Evolutionary conservation across 2,113 vertebrate species (phyloP), one percentile per base, ranked within the genome.

Genomic region (Phoxinus phoxinus): DNA sequence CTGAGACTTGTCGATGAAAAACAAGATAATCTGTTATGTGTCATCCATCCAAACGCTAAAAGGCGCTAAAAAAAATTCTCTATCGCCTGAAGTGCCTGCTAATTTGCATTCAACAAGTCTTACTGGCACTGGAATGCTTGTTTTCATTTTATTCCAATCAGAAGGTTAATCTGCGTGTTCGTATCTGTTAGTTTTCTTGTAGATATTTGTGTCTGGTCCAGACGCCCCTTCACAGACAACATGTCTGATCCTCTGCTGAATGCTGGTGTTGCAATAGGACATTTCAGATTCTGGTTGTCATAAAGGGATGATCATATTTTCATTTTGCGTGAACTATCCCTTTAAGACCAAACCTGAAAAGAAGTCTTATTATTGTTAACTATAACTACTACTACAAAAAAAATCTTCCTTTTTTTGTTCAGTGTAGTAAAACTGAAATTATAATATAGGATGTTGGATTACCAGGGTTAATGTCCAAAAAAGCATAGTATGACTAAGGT

Each of bases 51-150:
- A 59, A 37, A 37, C 0, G 75, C 51, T 78, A 59, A 37, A 58
- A 59, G 76, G 53, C 9, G 3, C 25, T 12, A 32, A 53, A 17
- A 17, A 30, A 25, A 69, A 37, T 76, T 56, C 27, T 76, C 15
- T 78, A 2, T 8, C 30, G 25, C n/a, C 15, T 78, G 53, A 56
- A 78, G 27, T 32, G 48, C 19, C 25, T 23, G 73, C 32, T 37
- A 23, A 71, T 71, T 71, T 71, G 21, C 67, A 71, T 37, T 59
- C 21, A 37, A 77, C 30, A 23, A 78, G 51, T 27, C 37, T 74
- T 8, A 25, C 58, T 7, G 35, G 77, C 12, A 25, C 78, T 15
- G 56, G 77, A 61, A 48, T 12, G 78, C 37, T 46, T 65, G 59
- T 65, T 65, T 81, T 81, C 76, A 41, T 59, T 30, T 78, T 6